A percentile compares a stretch with the other conserved stretches of the same genome.
phyloP scores from a whole-genome alignment of 2,888 invertebrate genomes.

The Tipula confusa region DNA sequence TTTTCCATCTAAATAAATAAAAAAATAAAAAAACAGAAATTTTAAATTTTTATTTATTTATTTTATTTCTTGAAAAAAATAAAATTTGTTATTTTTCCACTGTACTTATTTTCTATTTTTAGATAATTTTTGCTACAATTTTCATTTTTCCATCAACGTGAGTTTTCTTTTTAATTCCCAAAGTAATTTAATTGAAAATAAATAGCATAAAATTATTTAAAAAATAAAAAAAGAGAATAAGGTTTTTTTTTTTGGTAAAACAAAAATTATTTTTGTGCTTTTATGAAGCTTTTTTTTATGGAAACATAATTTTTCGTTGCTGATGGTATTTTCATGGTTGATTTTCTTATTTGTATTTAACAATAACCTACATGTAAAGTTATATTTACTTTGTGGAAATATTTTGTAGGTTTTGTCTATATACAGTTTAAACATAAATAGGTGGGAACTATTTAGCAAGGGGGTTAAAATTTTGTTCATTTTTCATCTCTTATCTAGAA shows the following conservation, averaged over 20 bases:
- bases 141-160: neutral
- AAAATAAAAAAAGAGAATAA: neutral
- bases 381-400: neutral
- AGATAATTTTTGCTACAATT: neutral
- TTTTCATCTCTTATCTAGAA: neutral
- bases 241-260: no score
- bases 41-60: neutral
- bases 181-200: slow-evolving; percentile 25
- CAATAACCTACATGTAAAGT: neutral
- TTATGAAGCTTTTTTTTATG: neutral
- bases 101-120: slow-evolving; percentile 25
- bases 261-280: neutral
- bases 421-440: neutral
- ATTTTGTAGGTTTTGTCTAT: neutral
- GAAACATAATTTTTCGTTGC: neutral
- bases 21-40: neutral
- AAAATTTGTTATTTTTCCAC: neutral
- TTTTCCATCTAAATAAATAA: neutral
- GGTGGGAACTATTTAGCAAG: neutral
- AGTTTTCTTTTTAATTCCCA: neutral
- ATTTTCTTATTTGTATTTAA: neutral
- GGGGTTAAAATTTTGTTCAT: neutral
- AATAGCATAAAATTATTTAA: slow-evolving; percentile 3
- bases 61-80: neutral
- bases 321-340: neutral